Base-by-base conservation (phyloP, 2,113 vertebrate species). In the Callipepla squamata region DNA sequence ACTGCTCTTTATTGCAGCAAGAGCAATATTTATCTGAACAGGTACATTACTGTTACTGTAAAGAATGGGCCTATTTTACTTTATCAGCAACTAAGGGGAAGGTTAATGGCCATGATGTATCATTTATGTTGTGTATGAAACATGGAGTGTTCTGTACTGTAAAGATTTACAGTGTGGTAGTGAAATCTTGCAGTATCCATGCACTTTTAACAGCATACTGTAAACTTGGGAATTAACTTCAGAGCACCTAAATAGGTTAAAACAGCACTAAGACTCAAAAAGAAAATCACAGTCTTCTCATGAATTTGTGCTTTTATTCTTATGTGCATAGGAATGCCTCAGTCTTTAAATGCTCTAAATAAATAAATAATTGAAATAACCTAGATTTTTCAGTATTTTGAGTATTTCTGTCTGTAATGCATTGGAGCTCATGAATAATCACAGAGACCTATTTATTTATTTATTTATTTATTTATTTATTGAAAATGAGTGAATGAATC, bases 41-140 rank as follows among this genome's bases (percentile, higher is more conserved):
- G 87, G 97, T 95, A 92, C 86, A 61, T 95, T 94, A 95, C 86
- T 96, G 94, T 97, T 97, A 95, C 91, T 95, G 75, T 97, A 97
- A 98, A 97, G 94, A 98, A 98, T 96, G 75, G 87, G 53, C 57
- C 89, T 85, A 82, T 97, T 97, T 97, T 97, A 97, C 90, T 97
- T 98, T 97, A 98, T 97, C 97, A 97, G 96, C 96, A 97, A 80
- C 84, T 94, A 89, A 96, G 91, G 89, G 92, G 82, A 96, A 97
- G 95, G 97, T 97, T 98, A 98, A 97, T 97, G 86, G 86, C 85
- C 81, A 44, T 96, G 96, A 97, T 97, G 81, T 93, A 96, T 97
- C 95, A 97, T 97, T 96, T 94, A 94, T 48, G 34, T 92, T 92
- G 74, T 96, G 75, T 93, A 88, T 96, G 96, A 97, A 97, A 92